Conservation (phyloP, 2,797 vertebrate genomes). For the Phoxinus dragarum region DNA sequence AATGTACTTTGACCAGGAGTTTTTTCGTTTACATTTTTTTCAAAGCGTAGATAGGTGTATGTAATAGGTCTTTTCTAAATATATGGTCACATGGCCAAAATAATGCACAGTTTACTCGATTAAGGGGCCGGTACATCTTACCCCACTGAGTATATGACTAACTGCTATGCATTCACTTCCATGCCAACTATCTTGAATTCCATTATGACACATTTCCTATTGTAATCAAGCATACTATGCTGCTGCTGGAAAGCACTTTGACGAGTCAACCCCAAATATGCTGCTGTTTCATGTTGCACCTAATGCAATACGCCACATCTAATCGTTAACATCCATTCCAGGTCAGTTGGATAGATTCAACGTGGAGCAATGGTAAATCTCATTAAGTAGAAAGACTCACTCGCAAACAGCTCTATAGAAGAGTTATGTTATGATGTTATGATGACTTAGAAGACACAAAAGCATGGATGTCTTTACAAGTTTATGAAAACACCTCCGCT, state of each 20-base stretch:
- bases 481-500: conserved; percentile 49
- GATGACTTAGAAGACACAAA: conserved; percentile 17
- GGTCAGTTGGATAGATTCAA: conserved; percentile 34
- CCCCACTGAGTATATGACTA: not conserved
- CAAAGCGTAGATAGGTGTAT: not conserved
- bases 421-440: not conserved
- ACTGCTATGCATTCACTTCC: not conserved
- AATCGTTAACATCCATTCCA: conserved; percentile 39
- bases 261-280: conserved; percentile 40
- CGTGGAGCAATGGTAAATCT: conserved; percentile 30
- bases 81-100: conserved; percentile 5
- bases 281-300: conserved; percentile 46
- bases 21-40: not conserved
- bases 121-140: not conserved
- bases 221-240: conserved; percentile 40
- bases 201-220: conserved; percentile 45
- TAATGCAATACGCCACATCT: conserved; percentile 42
- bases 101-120: not conserved
- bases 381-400: conserved; percentile 41
- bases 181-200: conserved; percentile 38
- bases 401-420: conserved; percentile 23
- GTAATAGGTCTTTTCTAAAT: not conserved
- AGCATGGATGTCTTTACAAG: conserved; percentile 45
- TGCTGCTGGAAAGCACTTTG: conserved; percentile 47
- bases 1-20: not conserved